Evolutionary conservation across 1,140 invertebrate genomes (phyloP).

Genomic region (Drepana arcuata): DNA sequence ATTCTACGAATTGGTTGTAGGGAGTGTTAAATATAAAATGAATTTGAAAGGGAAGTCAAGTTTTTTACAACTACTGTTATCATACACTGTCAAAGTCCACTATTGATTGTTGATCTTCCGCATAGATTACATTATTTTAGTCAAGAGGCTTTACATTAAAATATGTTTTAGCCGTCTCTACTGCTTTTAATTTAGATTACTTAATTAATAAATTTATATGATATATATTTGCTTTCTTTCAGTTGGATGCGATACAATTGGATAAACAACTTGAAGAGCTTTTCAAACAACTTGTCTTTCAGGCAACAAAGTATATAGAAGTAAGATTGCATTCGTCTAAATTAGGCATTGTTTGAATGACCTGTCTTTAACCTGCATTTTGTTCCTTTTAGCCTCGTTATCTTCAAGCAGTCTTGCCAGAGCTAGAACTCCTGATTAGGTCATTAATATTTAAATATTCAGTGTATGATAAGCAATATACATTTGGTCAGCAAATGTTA

Average conservation of each 20-base stretch:
- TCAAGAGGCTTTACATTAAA: too few species aligned
- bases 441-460: constrained; percentile 74
- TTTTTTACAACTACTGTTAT: too few species aligned
- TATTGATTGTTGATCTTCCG: too few species aligned
- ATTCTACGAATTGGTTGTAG: too few species aligned
- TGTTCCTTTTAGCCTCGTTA: constrained; percentile 64
- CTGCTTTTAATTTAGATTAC: not conserved
- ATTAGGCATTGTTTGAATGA: too few species aligned
- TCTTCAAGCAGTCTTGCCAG: constrained; percentile 70
- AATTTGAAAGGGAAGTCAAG: too few species aligned
- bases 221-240: constrained; percentile 17
- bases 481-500: constrained; percentile 76
- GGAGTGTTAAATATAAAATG: too few species aligned
- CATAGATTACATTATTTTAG: too few species aligned
- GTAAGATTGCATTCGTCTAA: too few species aligned
- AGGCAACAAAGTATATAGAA: constrained; percentile 71
- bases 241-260: constrained; percentile 73
- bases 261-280: constrained; percentile 73
- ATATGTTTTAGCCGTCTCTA: too few species aligned
- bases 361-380: too few species aligned
- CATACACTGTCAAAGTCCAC: too few species aligned
- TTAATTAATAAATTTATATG: constrained; percentile 3
- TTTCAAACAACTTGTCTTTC: constrained; percentile 68
- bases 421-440: constrained; percentile 73
- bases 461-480: constrained; percentile 65